Evolutionary conservation across 2,888 invertebrate species (phyloP), one percentile per base, ranked within the genome.

Genomic region (Elaeidobius kamerunicus): DNA sequence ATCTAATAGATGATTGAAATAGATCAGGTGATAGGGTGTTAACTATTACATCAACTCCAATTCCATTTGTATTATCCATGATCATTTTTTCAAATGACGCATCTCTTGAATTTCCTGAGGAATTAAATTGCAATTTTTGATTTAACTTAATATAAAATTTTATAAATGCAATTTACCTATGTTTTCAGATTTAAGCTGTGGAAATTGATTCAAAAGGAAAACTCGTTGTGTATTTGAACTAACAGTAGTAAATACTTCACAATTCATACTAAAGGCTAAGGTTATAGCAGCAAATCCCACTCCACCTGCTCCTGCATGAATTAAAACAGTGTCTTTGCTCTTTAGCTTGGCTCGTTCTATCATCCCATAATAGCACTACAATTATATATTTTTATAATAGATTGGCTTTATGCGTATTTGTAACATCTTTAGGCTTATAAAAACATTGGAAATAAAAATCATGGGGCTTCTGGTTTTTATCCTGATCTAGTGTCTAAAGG

Each of bases 231-330:
- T n/a, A n/a, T n/a, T n/a, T 41, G 88, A 87, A 51, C 90, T 91
- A 46, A 93, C 93, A 0, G 95, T 96, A 12, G 94, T 89, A 75
- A 78, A 92, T 7, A 93, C 92, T 38, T 79, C 81, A 74, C 92
- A 87, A 46, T 91, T 91, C 69, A 86, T 81, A 70, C 84, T 83
- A 45, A 96, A 78, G 42, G 94, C 92, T 65, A 97, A 86, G 28
- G 89, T 80, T 66, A 96, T 93, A 60, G 95, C 93, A 2, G 96
- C 94, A 75, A 94, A 91, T 3, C 97, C 96, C 36, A 95, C 91
- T 63, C 93, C 94, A 51, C 94, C 70, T 62, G 79, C 75, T 61
- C 81, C 69, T 47, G 81, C 77, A 23, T 67, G 65, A 12, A 67
- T 65, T 14, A 67, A 38, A 40, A 66, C 60, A 1, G 62, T 59